Evolutionary conservation across 2,113 vertebrate genomes (phyloP).

Genomic region (Sapayoa aenigma): DNA sequence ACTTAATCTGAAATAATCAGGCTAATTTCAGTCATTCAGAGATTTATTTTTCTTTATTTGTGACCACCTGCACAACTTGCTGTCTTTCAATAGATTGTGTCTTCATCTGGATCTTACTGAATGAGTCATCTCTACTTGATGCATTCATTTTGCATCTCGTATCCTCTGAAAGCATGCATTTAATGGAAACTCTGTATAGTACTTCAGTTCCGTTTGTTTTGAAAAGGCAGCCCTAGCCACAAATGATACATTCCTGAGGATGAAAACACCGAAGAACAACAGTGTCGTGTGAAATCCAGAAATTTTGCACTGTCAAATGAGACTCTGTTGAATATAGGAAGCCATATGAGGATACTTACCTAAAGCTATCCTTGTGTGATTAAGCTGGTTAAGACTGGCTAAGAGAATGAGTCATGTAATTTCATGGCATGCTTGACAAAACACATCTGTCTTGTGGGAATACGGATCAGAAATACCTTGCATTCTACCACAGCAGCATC

Average conservation of each 20-base stretch:
- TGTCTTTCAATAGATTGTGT: neutral
- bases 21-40: conserved; percentile 2
- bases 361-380: neutral
- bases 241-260: neutral
- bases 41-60: neutral
- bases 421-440: neutral
- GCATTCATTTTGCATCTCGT: neutral
- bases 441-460: neutral
- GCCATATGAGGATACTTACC: neutral
- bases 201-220: neutral
- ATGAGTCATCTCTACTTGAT: neutral
- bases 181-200: neutral
- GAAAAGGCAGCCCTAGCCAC: neutral
- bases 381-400: neutral
- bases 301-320: neutral
- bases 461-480: neutral
- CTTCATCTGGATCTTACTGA: neutral
- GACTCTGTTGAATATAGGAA: neutral
- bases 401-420: neutral
- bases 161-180: neutral
- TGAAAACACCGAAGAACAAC: neutral
- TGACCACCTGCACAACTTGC: conserved; percentile 6
- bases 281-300: neutral
- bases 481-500: neutral
- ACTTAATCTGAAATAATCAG: neutral